Evolutionary conservation across 2,797 vertebrate species (phyloP), one percentile per base, ranked within the genome.

Genomic region (Onychomys leucogaster): DNA sequence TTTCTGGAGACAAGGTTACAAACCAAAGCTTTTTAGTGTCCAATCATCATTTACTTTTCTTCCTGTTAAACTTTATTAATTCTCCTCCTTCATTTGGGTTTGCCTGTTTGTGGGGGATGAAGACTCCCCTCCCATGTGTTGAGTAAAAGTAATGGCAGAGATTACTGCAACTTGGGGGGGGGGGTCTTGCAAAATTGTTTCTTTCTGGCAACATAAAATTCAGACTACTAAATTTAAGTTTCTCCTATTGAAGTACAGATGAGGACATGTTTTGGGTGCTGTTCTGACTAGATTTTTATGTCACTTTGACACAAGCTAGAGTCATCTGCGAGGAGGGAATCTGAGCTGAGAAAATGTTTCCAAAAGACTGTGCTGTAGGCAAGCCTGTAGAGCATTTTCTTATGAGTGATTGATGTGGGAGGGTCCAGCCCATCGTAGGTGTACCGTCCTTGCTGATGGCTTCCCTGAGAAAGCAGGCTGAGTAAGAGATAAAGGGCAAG

Each of bases 181-280:
- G 93, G 78, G 12, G 14, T 55, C 25, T 92, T 94, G 32, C 46
- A 73, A 96, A 90, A 95, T 21, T 93, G 29, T 89, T 94, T 57
- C 4, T 69, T 97, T 85, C 57, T 92, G 76, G n/a, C 11, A 71
- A 52, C 65, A 81, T 81, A 89, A 96, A 63, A 13, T 4, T 25
- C 46, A 90, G 10, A 76, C 29, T 5, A 61, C 13, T 46, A 59
- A 49, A 81, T 52, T 92, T 88, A 94, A 59, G 25, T 9, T 94
- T 90, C 85, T 34, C 37, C 94, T 91, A 81, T 59, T 34, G 90
- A 82, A 92, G 46, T 76, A n/a, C 17, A 89, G 84, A 81, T 89
- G n/a, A 94, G 16, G 14, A 6, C 2, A 13, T 80, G 71, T 78
- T 96, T 85, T 63, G 43, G 14, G 55, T 55, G 76, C 49, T 78